Evolutionary conservation across 1,140 invertebrate species (phyloP).

Genomic region (Drosophila nikananu): DNA sequence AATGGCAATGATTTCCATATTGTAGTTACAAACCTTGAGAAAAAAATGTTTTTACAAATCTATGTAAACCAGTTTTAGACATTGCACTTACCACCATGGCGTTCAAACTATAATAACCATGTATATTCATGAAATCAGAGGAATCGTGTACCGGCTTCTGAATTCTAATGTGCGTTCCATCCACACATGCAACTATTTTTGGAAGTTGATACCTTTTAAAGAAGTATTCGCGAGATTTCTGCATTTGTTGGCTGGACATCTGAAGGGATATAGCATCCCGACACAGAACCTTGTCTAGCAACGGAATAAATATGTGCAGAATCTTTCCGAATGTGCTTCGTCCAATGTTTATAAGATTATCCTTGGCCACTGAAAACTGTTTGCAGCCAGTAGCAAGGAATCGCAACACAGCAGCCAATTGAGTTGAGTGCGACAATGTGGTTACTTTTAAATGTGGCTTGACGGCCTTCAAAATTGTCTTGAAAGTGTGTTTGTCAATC

Average conservation of each 20-base stretch:
- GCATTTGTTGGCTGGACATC: neutral
- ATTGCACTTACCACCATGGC: conserved; percentile 21
- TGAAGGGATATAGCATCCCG: neutral
- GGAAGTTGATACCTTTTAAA: neutral
- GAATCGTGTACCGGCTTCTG: neutral
- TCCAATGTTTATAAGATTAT: neutral
- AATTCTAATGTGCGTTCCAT: conserved; percentile 13
- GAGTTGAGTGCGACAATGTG: neutral
- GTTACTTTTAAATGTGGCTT: conserved; percentile 1
- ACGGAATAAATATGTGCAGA: neutral
- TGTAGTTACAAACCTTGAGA: conserved; percentile 5
- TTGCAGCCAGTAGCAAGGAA: neutral
- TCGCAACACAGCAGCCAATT: neutral
- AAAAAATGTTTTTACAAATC: neutral
- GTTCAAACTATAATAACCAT: conserved; percentile 19
- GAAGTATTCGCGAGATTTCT: neutral
- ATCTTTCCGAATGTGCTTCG: conserved; percentile 5
- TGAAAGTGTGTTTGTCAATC: neutral
- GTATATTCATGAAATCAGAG: conserved; percentile 1
- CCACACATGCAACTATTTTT: neutral
- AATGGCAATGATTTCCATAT: neutral
- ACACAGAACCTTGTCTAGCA: neutral
- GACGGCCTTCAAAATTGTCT: neutral
- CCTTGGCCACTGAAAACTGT: neutral
- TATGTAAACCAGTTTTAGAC: neutral